A percentile compares a stretch with the other conserved stretches of the same genome.
phyloP scores from a whole-genome alignment of 2,113 vertebrate species.

The Amphiprion ocellaris region DNA sequence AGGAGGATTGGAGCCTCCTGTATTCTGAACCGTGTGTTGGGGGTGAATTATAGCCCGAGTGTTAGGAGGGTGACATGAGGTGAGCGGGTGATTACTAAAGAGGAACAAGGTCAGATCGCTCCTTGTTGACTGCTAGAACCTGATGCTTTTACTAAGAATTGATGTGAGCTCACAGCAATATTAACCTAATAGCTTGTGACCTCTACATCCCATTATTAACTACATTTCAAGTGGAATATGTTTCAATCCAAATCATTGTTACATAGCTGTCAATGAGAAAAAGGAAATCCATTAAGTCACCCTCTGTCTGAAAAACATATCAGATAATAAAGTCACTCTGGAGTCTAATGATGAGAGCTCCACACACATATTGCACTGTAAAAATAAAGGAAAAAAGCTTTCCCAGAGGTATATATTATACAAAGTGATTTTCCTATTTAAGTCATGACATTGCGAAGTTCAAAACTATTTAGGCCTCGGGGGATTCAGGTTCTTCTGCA shows the following conservation, averaged over 20 bases:
- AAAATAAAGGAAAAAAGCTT: background rate
- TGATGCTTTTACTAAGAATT: background rate
- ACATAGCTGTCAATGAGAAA: background rate
- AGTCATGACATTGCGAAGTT: slow-evolving; percentile 47
- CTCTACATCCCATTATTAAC: slow-evolving; percentile 8
- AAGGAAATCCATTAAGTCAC: slow-evolving; percentile 34
- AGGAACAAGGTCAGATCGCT: slow-evolving; percentile 49
- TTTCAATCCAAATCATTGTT: background rate
- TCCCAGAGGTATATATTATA: slow-evolving; percentile 22
- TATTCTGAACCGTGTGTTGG: slow-evolving; percentile 27
- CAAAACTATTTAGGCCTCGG: slow-evolving; percentile 6
- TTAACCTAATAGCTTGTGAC: slow-evolving; percentile 5
- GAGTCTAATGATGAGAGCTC: slow-evolving; percentile 28
- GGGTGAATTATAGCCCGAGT: slow-evolving; percentile 37
- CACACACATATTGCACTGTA: background rate
- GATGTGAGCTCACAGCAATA: slow-evolving; percentile 10
- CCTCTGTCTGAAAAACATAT: slow-evolving; percentile 13
- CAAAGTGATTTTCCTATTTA: slow-evolving; percentile 40
- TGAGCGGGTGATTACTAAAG: slow-evolving; percentile 49
- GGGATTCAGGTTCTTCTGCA: slow-evolving; percentile 20
- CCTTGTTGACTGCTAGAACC: slow-evolving; percentile 22
- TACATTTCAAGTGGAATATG: background rate
- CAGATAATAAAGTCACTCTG: slow-evolving; percentile 24
- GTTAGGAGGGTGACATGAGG: slow-evolving; percentile 41
- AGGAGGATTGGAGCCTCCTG: slow-evolving; percentile 26